Evolutionary conservation across 2,113 vertebrate species (phyloP), one percentile per base, ranked within the genome.

Genomic region (Cyphomyrus discorhynchus): DNA sequence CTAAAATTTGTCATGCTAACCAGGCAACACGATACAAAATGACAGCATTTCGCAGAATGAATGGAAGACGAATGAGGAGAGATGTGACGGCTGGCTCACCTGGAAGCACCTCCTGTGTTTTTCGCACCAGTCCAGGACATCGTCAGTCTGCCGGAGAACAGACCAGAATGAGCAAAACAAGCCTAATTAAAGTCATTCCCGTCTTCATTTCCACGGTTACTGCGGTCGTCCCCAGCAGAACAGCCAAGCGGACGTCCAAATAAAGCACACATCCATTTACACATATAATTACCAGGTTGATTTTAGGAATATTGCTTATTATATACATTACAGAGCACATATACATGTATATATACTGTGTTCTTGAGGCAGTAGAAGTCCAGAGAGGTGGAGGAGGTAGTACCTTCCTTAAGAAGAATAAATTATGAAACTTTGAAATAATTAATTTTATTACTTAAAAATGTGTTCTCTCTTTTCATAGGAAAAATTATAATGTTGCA

Each of bases 121-220:
- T 62, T 94, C 92, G 89, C 92, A 96, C 93, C 89, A 92, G 87
- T 84, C 94, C 90, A 95, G 74, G 88, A 92, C 92, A 49, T 89
- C 92, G 89, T 91, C 90, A 90, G 50, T 90, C 84, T 93, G 90
- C 66, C 91, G 90, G 13, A 77, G 13, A 92, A 66, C 2, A 66
- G 88, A 58, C 4, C 42, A 90, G 21, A 70, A 70, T 88, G 27
- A 47, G 39, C 39, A 62, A 89, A 27, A 80, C 11, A 7, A 53
- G 56, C 42, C 9, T 46, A 52, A 90, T 49, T 89, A 66, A 31
- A 62, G 5, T 17, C 17, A 62, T 88, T 27, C 27, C 53, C 42
- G 13, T 62, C 31, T 7, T 27, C 31, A n/a, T 62, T 46, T 62
- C 86, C n/a, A n/a, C 15, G 1, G 85, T 42, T 62, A 88, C 9